Evolutionary conservation across 2,888 invertebrate genomes (phyloP).

Genomic region (Belgica antarctica): DNA sequence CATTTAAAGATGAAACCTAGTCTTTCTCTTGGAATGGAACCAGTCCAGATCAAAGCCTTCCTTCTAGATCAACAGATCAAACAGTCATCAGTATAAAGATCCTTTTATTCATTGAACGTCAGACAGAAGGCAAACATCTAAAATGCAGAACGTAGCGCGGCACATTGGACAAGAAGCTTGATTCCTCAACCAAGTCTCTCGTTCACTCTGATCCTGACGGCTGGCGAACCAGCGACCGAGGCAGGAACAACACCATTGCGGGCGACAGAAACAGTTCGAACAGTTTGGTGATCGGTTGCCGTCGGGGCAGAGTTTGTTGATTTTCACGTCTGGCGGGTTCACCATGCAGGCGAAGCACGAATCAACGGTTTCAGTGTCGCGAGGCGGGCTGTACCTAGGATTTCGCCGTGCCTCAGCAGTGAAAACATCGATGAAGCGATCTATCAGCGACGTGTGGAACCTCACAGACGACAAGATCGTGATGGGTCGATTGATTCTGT

Average conservation of each 20-base stretch:
- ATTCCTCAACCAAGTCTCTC: slow-evolving; percentile 74
- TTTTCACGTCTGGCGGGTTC: slow-evolving; percentile 72
- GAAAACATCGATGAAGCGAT: slow-evolving; percentile 82
- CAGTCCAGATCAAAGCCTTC: no score
- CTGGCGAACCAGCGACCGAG: slow-evolving; percentile 87
- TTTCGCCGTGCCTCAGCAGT: slow-evolving; percentile 62
- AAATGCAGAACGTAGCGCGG: slow-evolving; percentile 76
- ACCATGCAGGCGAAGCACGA: slow-evolving; percentile 94
- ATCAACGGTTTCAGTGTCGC: slow-evolving; percentile 76
- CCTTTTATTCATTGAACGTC: background rate
- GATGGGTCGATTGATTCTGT: slow-evolving; percentile 67
- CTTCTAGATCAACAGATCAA: no score
- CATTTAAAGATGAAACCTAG: no score
- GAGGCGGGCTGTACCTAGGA: background rate
- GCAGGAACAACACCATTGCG: slow-evolving; percentile 56
- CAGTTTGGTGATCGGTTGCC: slow-evolving; percentile 53
- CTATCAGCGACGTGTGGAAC: slow-evolving; percentile 74
- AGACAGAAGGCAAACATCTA: slow-evolving; percentile 67
- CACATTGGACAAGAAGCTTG: slow-evolving; percentile 89
- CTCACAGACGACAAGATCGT: slow-evolving; percentile 66
- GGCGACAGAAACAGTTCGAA: slow-evolving; percentile 34
- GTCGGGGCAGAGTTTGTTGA: slow-evolving; percentile 66
- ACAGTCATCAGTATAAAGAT: no score
- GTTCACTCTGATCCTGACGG: slow-evolving; percentile 67
- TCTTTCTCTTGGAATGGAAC: no score